A percentile compares a stretch with the other conserved stretches of the same genome.
phyloP scores from a whole-genome alignment of 1,140 invertebrate species.

The Daktulosphaira vitifoliae region DNA sequence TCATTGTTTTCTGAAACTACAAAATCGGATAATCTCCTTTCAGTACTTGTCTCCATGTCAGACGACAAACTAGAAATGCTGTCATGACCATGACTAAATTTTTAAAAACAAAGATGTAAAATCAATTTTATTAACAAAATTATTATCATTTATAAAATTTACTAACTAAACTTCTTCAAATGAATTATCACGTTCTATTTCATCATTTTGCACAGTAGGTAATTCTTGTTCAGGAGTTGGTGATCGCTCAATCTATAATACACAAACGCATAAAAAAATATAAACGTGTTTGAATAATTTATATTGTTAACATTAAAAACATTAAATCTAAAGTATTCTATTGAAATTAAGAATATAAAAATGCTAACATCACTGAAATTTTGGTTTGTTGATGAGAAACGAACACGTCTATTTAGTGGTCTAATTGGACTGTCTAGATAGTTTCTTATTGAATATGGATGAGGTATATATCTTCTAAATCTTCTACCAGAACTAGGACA shows the following conservation, averaged over 20 bases:
- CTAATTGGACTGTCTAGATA: neutral
- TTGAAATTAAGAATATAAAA: no score
- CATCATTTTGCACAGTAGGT: neutral
- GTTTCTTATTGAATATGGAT: slow-evolving; percentile 12
- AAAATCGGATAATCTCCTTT: neutral
- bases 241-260: neutral
- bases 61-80: neutral
- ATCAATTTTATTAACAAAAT: neutral
- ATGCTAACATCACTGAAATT: neutral
- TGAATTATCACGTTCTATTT: neutral
- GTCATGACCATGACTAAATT: neutral
- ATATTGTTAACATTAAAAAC: no score
- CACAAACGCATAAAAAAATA: no score
- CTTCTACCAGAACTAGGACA: neutral
- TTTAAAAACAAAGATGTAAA: neutral
- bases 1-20: neutral
- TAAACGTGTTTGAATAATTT: no score
- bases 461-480: neutral
- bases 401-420: neutral
- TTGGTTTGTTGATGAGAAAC: neutral
- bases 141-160: neutral
- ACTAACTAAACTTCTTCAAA: slow-evolving; percentile 10
- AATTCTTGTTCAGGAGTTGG: slow-evolving; percentile 25
- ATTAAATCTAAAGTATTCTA: no score
- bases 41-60: neutral